phyloP scores from a whole-genome alignment of 1,140 invertebrate species.

The Ostrea edulis region DNA sequence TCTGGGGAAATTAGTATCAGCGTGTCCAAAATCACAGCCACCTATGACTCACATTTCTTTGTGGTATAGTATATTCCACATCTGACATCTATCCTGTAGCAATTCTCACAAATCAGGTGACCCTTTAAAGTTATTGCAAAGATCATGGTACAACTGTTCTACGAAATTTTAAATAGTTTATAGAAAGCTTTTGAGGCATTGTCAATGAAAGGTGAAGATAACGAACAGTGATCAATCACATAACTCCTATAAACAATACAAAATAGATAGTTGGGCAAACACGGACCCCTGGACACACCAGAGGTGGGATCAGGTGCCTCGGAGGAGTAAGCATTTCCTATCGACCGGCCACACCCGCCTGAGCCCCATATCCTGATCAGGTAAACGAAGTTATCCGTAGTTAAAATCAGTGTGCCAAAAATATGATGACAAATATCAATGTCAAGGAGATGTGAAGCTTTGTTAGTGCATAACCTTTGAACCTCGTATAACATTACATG shows the following conservation, averaged over 20 bases:
- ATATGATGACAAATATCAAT: constrained; percentile 69
- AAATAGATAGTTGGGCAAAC: too few species aligned
- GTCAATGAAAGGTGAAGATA: too few species aligned
- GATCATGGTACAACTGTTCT: constrained; percentile 59
- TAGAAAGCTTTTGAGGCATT: constrained; percentile 66
- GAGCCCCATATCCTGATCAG: too few species aligned
- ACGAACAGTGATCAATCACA: too few species aligned
- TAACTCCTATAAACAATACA: too few species aligned
- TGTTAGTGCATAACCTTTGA: constrained; percentile 62
- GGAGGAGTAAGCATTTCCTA: too few species aligned
- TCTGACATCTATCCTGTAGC: constrained; percentile 62
- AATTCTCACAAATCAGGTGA: constrained; percentile 58
- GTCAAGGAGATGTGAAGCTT: constrained; percentile 65
- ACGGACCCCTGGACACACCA: too few species aligned
- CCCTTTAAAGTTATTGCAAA: constrained; percentile 69
- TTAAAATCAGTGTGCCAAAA: too few species aligned
- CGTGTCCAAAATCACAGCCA: constrained; percentile 43
- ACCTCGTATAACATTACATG: constrained; percentile 66
- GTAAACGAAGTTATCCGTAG: too few species aligned
- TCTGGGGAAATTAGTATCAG: constrained; percentile 47
- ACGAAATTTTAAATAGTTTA: constrained; percentile 61
- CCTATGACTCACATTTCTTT: constrained; percentile 47
- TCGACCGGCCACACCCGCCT: too few species aligned
- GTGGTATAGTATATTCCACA: constrained; percentile 64
- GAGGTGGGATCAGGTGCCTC: too few species aligned